phyloP scores from a whole-genome alignment of 2,113 vertebrate species.

The Penelope pileata region DNA sequence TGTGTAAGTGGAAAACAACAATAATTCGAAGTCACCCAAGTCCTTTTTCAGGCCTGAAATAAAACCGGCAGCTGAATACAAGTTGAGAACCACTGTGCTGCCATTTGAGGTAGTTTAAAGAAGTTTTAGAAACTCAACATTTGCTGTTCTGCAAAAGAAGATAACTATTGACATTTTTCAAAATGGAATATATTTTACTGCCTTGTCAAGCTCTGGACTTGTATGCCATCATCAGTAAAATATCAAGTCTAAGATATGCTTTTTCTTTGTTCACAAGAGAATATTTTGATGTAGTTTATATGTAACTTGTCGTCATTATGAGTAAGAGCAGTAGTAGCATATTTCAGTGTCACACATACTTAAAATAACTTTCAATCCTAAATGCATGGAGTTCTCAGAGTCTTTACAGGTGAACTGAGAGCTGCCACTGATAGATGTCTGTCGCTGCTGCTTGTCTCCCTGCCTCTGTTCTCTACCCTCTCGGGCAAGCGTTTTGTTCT shows the following conservation, averaged over 20 bases:
- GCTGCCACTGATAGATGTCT: rapidly evolving
- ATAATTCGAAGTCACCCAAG: not conserved
- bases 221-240: not conserved
- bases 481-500: not conserved
- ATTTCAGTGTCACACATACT: not conserved
- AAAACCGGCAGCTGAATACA: not conserved
- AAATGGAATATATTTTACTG: not conserved
- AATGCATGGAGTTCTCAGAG: not conserved
- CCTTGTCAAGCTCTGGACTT: not conserved
- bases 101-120: not conserved
- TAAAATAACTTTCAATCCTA: not conserved
- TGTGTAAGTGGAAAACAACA: not conserved
- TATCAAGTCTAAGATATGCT: not conserved
- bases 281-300: not conserved
- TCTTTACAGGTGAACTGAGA: not conserved
- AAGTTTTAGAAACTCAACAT: not conserved
- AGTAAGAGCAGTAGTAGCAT: not conserved
- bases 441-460: not conserved
- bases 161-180: not conserved
- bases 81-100: not conserved
- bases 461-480: not conserved
- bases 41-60: not conserved
- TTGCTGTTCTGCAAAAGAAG: not conserved
- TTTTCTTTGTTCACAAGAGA: not conserved
- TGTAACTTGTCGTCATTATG: not conserved